phyloP scores from a whole-genome alignment of 2,888 invertebrate species.

The Fabriciana adippe region DNA sequence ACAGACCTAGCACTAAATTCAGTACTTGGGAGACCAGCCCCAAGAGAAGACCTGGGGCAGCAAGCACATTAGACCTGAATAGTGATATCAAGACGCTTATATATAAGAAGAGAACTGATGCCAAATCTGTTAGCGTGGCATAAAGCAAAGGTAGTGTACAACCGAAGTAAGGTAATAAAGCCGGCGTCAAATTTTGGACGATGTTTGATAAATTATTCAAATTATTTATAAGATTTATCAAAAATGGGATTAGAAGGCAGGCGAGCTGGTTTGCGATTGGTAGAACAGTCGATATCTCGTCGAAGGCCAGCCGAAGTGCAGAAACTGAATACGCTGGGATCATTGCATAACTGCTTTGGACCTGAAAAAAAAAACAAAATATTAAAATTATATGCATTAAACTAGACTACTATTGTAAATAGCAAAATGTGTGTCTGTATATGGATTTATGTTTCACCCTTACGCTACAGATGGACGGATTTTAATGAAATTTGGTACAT shows the following conservation, averaged over 20 bases:
- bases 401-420: not conserved
- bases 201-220: slow-evolving; percentile 74
- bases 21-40: slow-evolving; percentile 61
- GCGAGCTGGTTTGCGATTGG: slow-evolving; percentile 72
- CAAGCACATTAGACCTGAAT: slow-evolving; percentile 69
- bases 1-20: slow-evolving; percentile 63
- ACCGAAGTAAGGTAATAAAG: slow-evolving; percentile 70
- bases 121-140: slow-evolving; percentile 71
- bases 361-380: slow-evolving; percentile 46
- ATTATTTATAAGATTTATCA: slow-evolving; percentile 73
- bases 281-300: slow-evolving; percentile 67
- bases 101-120: slow-evolving; percentile 70
- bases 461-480: too few species aligned
- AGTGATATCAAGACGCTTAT: slow-evolving; percentile 72
- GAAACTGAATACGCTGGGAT: slow-evolving; percentile 74
- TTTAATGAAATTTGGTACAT: too few species aligned
- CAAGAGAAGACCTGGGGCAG: slow-evolving; percentile 65
- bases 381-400: not conserved
- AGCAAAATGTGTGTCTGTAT: not conserved
- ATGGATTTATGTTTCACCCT: too few species aligned
- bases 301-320: slow-evolving; percentile 68
- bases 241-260: slow-evolving; percentile 66
- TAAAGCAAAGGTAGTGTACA: slow-evolving; percentile 70
- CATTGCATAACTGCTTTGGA: slow-evolving; percentile 63
- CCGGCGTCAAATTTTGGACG: slow-evolving; percentile 73